Evolutionary conservation across 2,113 vertebrate genomes (phyloP).

Genomic region (Oxyruncus cristatus): DNA sequence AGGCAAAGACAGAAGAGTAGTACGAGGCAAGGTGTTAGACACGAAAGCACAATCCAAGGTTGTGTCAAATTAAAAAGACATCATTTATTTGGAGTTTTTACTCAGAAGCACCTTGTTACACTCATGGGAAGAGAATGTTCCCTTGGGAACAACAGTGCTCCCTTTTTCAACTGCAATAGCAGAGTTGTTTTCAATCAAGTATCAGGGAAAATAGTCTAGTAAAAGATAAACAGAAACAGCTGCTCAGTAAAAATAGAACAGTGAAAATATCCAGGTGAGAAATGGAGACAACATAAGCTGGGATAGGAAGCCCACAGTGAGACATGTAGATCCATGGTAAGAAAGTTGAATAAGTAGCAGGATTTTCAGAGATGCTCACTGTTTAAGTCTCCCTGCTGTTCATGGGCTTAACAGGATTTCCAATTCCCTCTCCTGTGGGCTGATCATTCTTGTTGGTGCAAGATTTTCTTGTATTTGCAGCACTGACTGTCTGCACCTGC

Average conservation of each 20-base stretch:
- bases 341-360: background rate
- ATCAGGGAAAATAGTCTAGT: conserved; percentile 7
- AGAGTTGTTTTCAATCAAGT: background rate
- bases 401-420: background rate
- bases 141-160: background rate
- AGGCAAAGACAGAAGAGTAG: background rate
- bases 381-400: background rate
- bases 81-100: background rate
- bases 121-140: background rate
- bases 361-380: background rate
- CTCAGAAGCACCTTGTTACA: background rate
- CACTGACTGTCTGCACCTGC: background rate
- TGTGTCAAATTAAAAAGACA: background rate
- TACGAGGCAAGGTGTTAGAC: background rate
- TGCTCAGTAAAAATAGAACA: conserved; percentile 23
- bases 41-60: background rate
- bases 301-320: background rate
- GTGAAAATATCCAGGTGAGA: background rate
- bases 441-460: background rate
- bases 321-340: background rate
- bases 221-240: conserved; percentile 10
- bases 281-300: background rate
- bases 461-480: background rate
- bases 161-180: background rate
- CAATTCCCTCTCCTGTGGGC: background rate